phyloP scores from a whole-genome alignment of 2,113 vertebrate species.

The Cryptotis parvus region DNA sequence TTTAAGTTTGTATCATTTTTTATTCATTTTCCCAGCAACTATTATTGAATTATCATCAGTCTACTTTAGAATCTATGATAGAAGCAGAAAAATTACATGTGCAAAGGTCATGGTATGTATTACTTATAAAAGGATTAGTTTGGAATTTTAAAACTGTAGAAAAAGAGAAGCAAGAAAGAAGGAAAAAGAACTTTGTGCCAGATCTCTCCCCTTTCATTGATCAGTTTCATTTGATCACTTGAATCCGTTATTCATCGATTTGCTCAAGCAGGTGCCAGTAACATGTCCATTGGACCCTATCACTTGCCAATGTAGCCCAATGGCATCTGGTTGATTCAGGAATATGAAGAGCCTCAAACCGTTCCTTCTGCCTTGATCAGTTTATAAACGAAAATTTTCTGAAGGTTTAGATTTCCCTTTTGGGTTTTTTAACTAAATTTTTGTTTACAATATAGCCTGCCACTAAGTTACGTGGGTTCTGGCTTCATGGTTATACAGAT shows the following conservation, averaged over 20 bases:
- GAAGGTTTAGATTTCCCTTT: neutral
- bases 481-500: too few relatives aligned
- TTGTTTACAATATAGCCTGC: neutral
- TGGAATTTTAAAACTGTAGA: slow-evolving; percentile 18
- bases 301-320: too few relatives aligned
- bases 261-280: too few relatives aligned
- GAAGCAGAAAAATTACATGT: neutral
- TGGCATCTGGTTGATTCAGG: too few relatives aligned
- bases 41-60: neutral
- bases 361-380: too few relatives aligned
- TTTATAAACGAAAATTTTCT: slow-evolving; percentile 39
- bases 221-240: too few relatives aligned
- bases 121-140: neutral
- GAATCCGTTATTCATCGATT: too few relatives aligned
- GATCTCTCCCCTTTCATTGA: neutral
- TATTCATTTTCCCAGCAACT: slow-evolving; percentile 3
- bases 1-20: neutral
- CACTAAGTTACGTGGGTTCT: neutral
- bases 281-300: too few relatives aligned
- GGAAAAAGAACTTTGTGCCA: neutral
- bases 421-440: slow-evolving; percentile 10
- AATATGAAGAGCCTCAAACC: too few relatives aligned
- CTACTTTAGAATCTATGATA: slow-evolving; percentile 2
- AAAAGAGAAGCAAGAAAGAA: slow-evolving; percentile 26
- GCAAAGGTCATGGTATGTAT: neutral